phyloP scores from a whole-genome alignment of 2,113 vertebrate genomes.

The Cettia cetti region DNA sequence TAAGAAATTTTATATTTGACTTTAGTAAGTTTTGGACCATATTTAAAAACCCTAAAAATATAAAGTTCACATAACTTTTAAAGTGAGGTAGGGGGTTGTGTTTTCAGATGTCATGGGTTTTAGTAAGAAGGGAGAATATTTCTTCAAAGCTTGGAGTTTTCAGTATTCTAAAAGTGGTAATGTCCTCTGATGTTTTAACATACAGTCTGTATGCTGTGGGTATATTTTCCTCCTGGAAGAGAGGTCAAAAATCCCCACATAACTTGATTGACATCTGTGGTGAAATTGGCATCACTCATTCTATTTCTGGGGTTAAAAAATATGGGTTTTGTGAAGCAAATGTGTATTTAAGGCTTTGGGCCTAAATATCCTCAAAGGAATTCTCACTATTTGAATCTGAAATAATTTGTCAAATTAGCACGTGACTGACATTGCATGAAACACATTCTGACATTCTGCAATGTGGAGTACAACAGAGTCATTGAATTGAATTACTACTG shows the following conservation, averaged over 20 bases:
- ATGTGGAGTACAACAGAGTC: slow-evolving; percentile 49
- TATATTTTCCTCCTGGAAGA: not conserved
- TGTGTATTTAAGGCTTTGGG: not conserved
- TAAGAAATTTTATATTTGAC: not conserved
- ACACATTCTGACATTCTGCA: slow-evolving; percentile 44
- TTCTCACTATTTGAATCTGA: slow-evolving; percentile 54
- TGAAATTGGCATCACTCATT: not conserved
- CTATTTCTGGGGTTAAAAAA: slow-evolving; percentile 18
- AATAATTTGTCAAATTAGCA: slow-evolving; percentile 68
- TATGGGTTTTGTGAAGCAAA: slow-evolving; percentile 5
- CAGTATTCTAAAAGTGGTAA: not conserved
- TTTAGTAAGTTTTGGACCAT: not conserved
- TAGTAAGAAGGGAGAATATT: not conserved
- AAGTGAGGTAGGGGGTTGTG: not conserved
- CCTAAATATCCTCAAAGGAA: slow-evolving; percentile 60
- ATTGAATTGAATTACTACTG: slow-evolving; percentile 64
- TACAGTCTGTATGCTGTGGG: not conserved
- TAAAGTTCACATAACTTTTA: not conserved
- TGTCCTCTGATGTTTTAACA: not conserved
- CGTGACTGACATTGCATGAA: slow-evolving; percentile 61
- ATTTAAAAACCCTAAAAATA: not conserved
- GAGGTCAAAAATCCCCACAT: not conserved
- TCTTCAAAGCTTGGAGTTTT: not conserved
- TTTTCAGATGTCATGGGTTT: not conserved
- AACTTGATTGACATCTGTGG: slow-evolving; percentile 11